Conservation (phyloP, 2,113 vertebrate genomes). For the Ornithorhynchus anatinus region DNA sequence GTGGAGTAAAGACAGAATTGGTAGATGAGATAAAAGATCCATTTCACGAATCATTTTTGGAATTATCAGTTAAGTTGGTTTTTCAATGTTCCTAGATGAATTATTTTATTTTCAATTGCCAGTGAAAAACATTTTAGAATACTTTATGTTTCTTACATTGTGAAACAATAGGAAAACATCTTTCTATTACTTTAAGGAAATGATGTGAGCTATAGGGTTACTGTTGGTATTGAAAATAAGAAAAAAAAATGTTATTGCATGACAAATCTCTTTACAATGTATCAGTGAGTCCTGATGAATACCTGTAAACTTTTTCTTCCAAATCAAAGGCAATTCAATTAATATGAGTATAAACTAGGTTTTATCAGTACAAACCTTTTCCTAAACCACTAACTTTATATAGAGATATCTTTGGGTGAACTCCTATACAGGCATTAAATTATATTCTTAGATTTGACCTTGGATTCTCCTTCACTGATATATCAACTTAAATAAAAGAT, state of each 20-base stretch:
- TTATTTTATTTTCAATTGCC: slow-evolving; percentile 2
- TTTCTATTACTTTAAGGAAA: background rate
- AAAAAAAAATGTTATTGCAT: too few relatives aligned
- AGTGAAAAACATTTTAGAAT: background rate
- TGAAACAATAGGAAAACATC: background rate
- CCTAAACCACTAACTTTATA: background rate
- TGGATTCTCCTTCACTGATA: background rate
- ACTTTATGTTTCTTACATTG: background rate
- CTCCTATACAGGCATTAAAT: background rate
- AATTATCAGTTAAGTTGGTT: too few relatives aligned
- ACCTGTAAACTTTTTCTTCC: background rate
- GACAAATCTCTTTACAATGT: background rate
- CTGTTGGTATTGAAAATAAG: too few relatives aligned
- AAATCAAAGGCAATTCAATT: background rate
- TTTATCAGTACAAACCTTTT: background rate
- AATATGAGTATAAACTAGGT: background rate
- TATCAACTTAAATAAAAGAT: background rate
- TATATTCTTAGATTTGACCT: background rate
- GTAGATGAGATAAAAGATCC: too few relatives aligned
- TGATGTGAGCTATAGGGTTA: background rate
- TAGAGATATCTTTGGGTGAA: background rate
- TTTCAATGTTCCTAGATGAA: background rate
- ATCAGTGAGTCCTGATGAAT: background rate
- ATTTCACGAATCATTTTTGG: too few relatives aligned
- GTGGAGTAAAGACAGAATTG: too few relatives aligned